Evolutionary conservation across 2,113 vertebrate species (phyloP).

Genomic region (Laticauda laticaudata): DNA sequence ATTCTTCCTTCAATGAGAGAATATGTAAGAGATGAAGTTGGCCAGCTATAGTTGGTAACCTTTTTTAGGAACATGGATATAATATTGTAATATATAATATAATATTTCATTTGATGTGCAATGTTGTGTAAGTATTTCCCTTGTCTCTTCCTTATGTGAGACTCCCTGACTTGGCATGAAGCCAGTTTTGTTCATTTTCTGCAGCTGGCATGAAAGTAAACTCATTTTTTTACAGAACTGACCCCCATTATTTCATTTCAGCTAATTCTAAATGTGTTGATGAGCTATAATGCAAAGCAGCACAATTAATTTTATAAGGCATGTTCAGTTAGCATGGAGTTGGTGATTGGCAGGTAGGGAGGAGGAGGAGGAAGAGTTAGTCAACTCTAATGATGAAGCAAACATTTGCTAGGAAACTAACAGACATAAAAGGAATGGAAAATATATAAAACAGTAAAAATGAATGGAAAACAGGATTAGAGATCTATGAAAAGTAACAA

Average conservation of each 20-base stretch:
- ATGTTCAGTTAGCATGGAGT: slow-evolving; percentile 58
- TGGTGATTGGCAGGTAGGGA: slow-evolving; percentile 59
- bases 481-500: neutral
- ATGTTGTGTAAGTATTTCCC: slow-evolving; percentile 55
- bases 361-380: slow-evolving; percentile 52
- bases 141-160: slow-evolving; percentile 37
- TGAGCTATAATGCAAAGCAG: slow-evolving; percentile 72
- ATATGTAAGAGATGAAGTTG: neutral
- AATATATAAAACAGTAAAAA: slow-evolving; percentile 8
- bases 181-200: slow-evolving; percentile 72
- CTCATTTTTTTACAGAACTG: slow-evolving; percentile 74
- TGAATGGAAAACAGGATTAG: neutral
- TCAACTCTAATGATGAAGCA: slow-evolving; percentile 50
- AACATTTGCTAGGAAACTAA: slow-evolving; percentile 48
- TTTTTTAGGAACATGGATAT: slow-evolving; percentile 29
- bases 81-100: slow-evolving; percentile 17
- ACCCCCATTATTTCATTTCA: slow-evolving; percentile 76
- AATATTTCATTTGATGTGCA: slow-evolving; percentile 36
- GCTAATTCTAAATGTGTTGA: slow-evolving; percentile 69
- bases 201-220: slow-evolving; percentile 76
- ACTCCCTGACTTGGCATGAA: slow-evolving; percentile 63
- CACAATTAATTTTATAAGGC: slow-evolving; percentile 63
- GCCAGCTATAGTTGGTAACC: neutral
- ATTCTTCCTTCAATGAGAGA: slow-evolving; percentile 18
- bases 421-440: slow-evolving; percentile 18